These are phyloP conservation scores for Cephalotes varians DNA, from an alignment of 2,888 invertebrate genomes.

Conservation along the genomic window DNA sequence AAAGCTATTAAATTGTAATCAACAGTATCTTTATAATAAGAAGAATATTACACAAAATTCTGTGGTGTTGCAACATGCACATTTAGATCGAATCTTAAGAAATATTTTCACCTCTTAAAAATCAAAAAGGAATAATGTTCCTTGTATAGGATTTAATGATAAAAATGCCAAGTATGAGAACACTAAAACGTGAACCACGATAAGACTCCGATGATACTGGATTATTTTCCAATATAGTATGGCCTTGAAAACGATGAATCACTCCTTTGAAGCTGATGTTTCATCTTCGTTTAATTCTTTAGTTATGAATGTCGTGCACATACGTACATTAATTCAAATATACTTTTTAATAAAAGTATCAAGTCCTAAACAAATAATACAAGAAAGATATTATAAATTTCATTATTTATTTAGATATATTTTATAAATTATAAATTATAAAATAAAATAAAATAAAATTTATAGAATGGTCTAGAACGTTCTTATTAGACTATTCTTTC, in stretches of 20 bases:
- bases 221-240: constrained; percentile 22
- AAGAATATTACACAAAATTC: background rate
- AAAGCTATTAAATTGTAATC: background rate
- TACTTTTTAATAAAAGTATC: background rate
- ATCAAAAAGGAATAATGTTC: background rate
- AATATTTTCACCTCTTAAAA: background rate
- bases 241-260: constrained; percentile 61
- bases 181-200: constrained; percentile 52
- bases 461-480: too few relatives aligned
- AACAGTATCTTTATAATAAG: background rate
- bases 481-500: background rate
- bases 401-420: too few relatives aligned
- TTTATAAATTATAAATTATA: background rate
- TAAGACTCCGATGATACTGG: constrained; percentile 27
- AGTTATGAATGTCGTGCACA: background rate
- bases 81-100: constrained; percentile 14
- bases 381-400: background rate
- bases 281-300: constrained; percentile 48
- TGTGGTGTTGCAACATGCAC: background rate
- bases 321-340: background rate
- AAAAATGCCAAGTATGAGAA: constrained; percentile 17
- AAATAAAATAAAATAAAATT: background rate
- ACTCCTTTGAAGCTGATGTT: constrained; percentile 56
- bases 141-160: constrained; percentile 35
- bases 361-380: background rate